phyloP scores from a whole-genome alignment of 2,888 invertebrate genomes.

The Siphlonurus alternatus region DNA sequence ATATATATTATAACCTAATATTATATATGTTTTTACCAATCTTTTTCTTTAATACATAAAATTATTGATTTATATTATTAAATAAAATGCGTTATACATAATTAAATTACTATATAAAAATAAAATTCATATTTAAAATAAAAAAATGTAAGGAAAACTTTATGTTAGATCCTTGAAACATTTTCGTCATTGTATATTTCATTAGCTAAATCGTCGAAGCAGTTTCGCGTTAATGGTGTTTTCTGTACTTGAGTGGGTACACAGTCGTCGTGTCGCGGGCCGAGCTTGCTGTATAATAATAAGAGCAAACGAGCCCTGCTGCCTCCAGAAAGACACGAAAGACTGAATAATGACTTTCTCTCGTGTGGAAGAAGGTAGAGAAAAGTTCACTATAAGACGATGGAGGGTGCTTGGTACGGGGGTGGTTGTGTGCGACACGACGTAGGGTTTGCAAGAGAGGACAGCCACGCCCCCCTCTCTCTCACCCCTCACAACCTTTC shows the following conservation, averaged over 20 bases:
- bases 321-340: not conserved
- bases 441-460: not conserved
- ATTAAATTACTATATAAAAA: no score
- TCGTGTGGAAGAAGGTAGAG: not conserved
- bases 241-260: slow-evolving; percentile 1
- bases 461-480: not conserved
- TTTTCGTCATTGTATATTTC: not conserved
- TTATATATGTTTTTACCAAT: no score
- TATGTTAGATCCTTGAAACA: not conserved
- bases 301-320: not conserved
- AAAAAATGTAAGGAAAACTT: not conserved
- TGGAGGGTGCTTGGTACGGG: not conserved
- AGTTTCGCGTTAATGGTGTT: slow-evolving; percentile 2
- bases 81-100: no score
- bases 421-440: no score
- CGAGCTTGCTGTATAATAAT: not conserved
- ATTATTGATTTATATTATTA: no score
- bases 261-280: no score
- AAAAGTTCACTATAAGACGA: not conserved
- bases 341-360: not conserved
- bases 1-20: no score
- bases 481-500: not conserved
- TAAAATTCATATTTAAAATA: not conserved
- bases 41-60: no score
- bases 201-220: not conserved